phyloP scores from a whole-genome alignment of 2,113 vertebrate species.

The Gambusia affinis region DNA sequence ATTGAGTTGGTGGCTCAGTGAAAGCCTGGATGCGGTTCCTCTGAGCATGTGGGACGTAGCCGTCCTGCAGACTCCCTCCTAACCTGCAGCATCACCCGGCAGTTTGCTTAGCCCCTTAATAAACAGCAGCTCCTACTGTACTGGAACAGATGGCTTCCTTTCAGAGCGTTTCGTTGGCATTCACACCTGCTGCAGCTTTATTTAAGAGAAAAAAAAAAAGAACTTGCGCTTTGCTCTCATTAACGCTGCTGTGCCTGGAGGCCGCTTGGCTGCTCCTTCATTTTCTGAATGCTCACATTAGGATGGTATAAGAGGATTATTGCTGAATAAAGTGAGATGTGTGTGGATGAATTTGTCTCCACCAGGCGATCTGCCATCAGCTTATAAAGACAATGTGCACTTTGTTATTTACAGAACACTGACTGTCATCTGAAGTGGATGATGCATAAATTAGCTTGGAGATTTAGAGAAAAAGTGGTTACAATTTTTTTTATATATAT shows the following conservation, averaged over 20 bases:
- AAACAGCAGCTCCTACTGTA: conserved; percentile 11
- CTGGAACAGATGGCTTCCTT: conserved; percentile 1
- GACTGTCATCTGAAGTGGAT: background rate
- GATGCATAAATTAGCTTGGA: background rate
- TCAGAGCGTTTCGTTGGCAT: background rate
- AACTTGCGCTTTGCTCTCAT: conserved; percentile 1
- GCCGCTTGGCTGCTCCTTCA: conserved; percentile 13
- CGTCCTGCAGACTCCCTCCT: background rate
- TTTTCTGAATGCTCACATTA: conserved; percentile 5
- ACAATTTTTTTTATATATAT: no score
- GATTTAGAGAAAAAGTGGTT: background rate
- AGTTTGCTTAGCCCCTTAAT: background rate
- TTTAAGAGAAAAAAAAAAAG: conserved; percentile 3
- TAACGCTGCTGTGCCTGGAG: conserved; percentile 10
- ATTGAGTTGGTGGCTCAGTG: conserved; percentile 4
- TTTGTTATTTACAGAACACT: background rate
- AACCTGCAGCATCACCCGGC: background rate
- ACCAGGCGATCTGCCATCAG: background rate
- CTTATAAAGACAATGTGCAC: background rate
- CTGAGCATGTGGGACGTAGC: conserved; percentile 2
- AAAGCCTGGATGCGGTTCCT: background rate
- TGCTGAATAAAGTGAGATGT: conserved; percentile 15
- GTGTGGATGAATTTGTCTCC: conserved; percentile 4
- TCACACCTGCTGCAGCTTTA: conserved; percentile 18
- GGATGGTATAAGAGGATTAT: conserved; percentile 6